Evolutionary conservation across 2,113 vertebrate species (phyloP).

Genomic region (Hylia prasina): DNA sequence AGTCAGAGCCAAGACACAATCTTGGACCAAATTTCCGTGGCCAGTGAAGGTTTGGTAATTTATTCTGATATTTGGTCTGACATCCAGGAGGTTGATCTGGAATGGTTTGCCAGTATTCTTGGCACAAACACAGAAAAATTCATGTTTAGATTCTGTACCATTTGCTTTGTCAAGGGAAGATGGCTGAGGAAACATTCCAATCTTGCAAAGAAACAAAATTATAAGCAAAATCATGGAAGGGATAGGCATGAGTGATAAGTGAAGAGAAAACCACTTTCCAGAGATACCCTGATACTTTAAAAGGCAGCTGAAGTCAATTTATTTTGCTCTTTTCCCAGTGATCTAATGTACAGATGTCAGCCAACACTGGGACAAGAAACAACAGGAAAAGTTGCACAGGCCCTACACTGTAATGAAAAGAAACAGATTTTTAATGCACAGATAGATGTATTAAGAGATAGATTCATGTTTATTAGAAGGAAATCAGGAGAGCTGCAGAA

Average conservation of each 20-base stretch:
- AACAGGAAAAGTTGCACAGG: neutral
- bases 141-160: neutral
- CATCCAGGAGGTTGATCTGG: neutral
- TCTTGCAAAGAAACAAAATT: neutral
- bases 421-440: neutral
- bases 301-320: neutral
- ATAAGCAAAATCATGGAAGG: neutral
- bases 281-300: neutral
- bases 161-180: neutral
- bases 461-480: neutral
- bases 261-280: neutral
- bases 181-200: neutral
- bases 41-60: neutral
- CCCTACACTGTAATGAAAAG: neutral
- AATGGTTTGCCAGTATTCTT: neutral
- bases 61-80: neutral
- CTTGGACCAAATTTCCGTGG: neutral
- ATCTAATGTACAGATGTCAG: neutral
- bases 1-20: neutral
- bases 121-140: neutral
- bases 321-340: neutral
- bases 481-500: neutral
- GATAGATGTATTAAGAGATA: neutral
- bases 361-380: neutral
- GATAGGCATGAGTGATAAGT: neutral